These are phyloP conservation scores for Notothenia rossii DNA, from an alignment of 2,113 vertebrate genomes.

Conservation along the genomic window DNA sequence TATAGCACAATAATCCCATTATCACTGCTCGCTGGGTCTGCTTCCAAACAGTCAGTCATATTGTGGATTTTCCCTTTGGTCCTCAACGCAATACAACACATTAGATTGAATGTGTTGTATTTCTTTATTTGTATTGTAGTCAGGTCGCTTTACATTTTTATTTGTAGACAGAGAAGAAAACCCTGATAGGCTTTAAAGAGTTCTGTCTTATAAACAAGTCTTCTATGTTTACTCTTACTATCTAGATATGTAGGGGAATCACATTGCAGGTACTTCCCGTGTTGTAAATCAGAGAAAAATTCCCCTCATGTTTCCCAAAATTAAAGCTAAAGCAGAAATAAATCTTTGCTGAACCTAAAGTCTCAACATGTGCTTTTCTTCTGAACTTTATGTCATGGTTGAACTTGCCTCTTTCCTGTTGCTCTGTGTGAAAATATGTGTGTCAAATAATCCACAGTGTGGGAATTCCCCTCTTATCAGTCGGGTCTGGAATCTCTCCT, in stretches of 20 bases:
- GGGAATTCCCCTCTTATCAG: constrained; percentile 76
- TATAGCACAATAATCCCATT: constrained; percentile 65
- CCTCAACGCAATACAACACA: constrained; percentile 13
- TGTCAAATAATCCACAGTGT: constrained; percentile 54
- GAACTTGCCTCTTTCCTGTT: constrained; percentile 14
- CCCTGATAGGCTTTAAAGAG: too few species aligned
- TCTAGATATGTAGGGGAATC: constrained; percentile 34
- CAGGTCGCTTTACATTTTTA: constrained; percentile 20
- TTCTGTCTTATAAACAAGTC: constrained; percentile 19
- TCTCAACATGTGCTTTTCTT: constrained; percentile 41
- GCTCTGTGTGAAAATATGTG: neutral
- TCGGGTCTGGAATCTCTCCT: constrained; percentile 65
- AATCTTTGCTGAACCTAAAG: constrained; percentile 40
- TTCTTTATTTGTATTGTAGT: constrained; percentile 40
- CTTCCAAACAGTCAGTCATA: constrained; percentile 42
- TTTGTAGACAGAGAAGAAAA: constrained; percentile 8
- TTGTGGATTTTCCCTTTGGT: constrained; percentile 58
- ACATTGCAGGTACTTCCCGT: constrained; percentile 63
- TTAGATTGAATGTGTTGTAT: constrained; percentile 54
- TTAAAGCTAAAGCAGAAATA: constrained; percentile 40
- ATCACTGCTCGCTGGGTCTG: constrained; percentile 42
- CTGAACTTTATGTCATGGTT: constrained; percentile 41
- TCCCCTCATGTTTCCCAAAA: constrained; percentile 33
- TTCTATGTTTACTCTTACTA: constrained; percentile 33
- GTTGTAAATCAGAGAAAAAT: constrained; percentile 51